Percentiles rank a stretch among this genome's conserved stretches.
Conservation (phyloP, 2,113 vertebrate species). For the Silurus glanis region DNA sequence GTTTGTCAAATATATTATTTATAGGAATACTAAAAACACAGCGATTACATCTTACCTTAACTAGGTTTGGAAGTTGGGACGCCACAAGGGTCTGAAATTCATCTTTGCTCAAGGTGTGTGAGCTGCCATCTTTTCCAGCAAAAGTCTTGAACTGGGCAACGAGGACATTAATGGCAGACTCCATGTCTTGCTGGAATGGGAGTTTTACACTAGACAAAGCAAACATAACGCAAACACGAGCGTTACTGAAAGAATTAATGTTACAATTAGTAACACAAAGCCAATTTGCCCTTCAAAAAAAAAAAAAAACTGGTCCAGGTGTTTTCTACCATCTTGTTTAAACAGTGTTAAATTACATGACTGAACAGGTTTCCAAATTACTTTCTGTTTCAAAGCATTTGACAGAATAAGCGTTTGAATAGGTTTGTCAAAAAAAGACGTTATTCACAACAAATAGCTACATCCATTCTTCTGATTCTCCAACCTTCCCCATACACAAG, state of each 20-base stretch:
- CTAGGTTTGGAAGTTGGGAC: conserved; percentile 66
- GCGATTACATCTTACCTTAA: conserved; percentile 60
- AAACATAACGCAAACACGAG: background rate
- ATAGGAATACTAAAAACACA: background rate
- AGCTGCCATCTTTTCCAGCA: conserved; percentile 68
- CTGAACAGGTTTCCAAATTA: background rate
- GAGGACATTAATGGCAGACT: conserved; percentile 69
- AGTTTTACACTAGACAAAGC: conserved; percentile 19
- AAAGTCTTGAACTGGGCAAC: conserved; percentile 69
- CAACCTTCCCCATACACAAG: background rate
- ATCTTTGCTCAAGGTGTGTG: conserved; percentile 71
- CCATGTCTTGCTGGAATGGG: conserved; percentile 58
- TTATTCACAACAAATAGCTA: background rate
- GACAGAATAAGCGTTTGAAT: background rate
- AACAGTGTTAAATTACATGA: background rate
- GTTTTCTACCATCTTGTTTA: background rate
- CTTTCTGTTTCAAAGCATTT: background rate
- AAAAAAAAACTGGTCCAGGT: background rate
- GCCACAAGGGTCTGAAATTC: conserved; percentile 70
- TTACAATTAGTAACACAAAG: too few relatives aligned
- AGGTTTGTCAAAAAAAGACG: background rate
- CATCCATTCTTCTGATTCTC: background rate
- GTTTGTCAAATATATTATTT: too few relatives aligned
- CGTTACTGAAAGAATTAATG: background rate
- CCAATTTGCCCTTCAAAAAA: background rate